A percentile compares a stretch with the other conserved stretches of the same genome.
phyloP scores from a whole-genome alignment of 2,113 vertebrate species.

The Eublepharis macularius region DNA sequence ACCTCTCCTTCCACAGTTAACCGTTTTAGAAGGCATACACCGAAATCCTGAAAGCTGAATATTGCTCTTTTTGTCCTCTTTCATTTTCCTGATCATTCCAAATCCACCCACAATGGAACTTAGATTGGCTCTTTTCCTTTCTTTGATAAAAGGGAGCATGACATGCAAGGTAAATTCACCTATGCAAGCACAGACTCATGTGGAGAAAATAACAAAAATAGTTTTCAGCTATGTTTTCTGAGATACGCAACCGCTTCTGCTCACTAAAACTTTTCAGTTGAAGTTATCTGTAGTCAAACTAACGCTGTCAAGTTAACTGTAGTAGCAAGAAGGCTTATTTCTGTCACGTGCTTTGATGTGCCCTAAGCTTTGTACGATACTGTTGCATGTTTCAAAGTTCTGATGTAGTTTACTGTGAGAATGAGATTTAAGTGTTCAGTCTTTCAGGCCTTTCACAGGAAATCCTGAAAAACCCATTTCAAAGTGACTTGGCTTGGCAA shows the following conservation, averaged over 20 bases:
- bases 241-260: background rate
- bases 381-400: background rate
- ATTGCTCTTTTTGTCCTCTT: background rate
- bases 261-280: background rate
- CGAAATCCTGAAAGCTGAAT: no score
- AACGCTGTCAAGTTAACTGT: background rate
- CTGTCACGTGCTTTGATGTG: background rate
- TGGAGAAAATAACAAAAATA: background rate
- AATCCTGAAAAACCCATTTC: background rate
- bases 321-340: background rate
- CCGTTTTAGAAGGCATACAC: no score
- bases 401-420: background rate
- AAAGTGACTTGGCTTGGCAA: background rate
- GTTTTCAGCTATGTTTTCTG: background rate
- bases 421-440: background rate
- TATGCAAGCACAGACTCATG: background rate
- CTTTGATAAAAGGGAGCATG: background rate
- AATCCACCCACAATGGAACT: background rate
- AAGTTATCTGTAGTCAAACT: background rate
- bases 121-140: background rate
- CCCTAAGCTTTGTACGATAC: background rate
- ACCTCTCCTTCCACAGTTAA: no score
- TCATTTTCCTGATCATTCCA: background rate
- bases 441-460: background rate
- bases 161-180: slow-evolving; percentile 3